These are phyloP conservation scores for Mythimna pallens DNA, from an alignment of 2,888 invertebrate genomes.

Conservation along the genomic window DNA sequence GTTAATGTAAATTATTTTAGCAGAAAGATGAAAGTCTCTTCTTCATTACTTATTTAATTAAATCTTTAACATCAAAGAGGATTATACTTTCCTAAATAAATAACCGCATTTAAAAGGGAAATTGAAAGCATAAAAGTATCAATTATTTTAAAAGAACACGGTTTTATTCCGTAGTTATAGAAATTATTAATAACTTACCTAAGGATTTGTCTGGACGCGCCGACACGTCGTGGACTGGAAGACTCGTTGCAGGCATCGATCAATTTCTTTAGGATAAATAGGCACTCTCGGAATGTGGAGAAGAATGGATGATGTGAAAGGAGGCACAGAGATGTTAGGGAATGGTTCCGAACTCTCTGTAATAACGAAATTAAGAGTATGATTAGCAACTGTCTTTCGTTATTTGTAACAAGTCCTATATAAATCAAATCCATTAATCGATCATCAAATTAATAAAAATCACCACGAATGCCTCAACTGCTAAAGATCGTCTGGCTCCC, in stretches of 20 bases:
- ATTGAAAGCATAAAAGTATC: constrained; percentile 20
- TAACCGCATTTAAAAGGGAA: constrained; percentile 4
- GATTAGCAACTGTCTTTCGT: background rate
- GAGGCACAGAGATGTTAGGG: constrained; percentile 98
- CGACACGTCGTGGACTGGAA: constrained; percentile 96
- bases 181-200: constrained; percentile 89
- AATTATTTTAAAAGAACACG: background rate
- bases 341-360: constrained; percentile 96
- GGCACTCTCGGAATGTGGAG: constrained; percentile 99
- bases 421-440: too few relatives aligned
- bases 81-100: background rate
- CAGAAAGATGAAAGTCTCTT: constrained; percentile 11
- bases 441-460: too few relatives aligned
- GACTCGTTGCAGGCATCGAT: constrained; percentile 99
- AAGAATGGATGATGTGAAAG: constrained; percentile 99
- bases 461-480: too few relatives aligned
- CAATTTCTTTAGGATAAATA: constrained; percentile 98
- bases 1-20: background rate
- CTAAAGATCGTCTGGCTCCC: too few relatives aligned
- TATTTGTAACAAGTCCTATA: background rate
- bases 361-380: constrained; percentile 70
- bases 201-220: constrained; percentile 96
- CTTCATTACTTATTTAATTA: constrained; percentile 28
- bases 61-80: constrained; percentile 33
- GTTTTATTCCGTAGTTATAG: background rate